These are phyloP conservation scores for Paralinhomoeus sp. DNA, from an alignment of 2,888 invertebrate genomes.

Conservation along the genomic window DNA sequence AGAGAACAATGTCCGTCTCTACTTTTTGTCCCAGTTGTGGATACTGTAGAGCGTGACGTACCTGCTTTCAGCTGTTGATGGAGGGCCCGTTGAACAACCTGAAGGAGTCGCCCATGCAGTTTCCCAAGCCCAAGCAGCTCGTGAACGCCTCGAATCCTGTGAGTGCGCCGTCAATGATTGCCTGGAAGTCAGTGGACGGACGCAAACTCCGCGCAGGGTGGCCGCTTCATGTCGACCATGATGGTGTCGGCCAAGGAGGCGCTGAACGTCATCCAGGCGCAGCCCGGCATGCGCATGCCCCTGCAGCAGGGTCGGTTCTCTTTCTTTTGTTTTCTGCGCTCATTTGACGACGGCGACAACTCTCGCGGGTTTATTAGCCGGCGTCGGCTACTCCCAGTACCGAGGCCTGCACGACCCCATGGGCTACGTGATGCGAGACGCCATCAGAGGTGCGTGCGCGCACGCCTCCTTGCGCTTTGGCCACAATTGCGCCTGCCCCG, in stretches of 20 bases:
- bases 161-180: slow-evolving; percentile 9
- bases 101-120: slow-evolving; percentile 83
- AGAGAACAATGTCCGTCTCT: slow-evolving; percentile 79
- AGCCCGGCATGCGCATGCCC: too few relatives aligned
- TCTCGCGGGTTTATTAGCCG: too few relatives aligned
- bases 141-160: slow-evolving; percentile 71
- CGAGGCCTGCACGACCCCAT: slow-evolving; percentile 47
- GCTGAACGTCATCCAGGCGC: too few relatives aligned
- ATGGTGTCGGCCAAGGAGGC: slow-evolving; percentile 92
- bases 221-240: slow-evolving; percentile 87
- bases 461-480: too few relatives aligned
- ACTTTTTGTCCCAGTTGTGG: too few relatives aligned
- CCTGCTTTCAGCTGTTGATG: too few relatives aligned
- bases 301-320: too few relatives aligned
- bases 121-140: slow-evolving; percentile 85
- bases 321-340: too few relatives aligned
- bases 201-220: slow-evolving; percentile 34
- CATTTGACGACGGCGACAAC: too few relatives aligned
- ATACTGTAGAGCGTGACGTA: too few relatives aligned
- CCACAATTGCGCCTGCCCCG: too few relatives aligned
- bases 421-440: slow-evolving; percentile 68
- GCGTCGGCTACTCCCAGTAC: neutral
- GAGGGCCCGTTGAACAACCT: slow-evolving; percentile 91
- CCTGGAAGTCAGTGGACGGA: neutral
- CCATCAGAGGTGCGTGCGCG: too few relatives aligned